A percentile compares a stretch with the other conserved stretches of the same genome.
Conservation (phyloP, 2,888 invertebrate species). For the Caenorhabditis uteleia region DNA sequence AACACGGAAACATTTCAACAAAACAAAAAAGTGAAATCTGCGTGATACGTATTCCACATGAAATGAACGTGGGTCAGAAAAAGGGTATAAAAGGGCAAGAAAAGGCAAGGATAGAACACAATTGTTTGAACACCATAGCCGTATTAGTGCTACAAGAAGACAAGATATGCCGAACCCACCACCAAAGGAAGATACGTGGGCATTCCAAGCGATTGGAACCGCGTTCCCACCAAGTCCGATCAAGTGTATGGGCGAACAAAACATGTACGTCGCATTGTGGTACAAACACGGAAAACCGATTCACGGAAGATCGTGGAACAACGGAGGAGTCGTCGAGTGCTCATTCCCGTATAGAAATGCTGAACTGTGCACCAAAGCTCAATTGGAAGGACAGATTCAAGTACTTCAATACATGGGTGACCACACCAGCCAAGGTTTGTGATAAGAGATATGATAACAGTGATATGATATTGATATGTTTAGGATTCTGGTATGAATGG, state of each 20-base stretch:
- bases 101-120: too few relatives aligned
- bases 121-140: too few relatives aligned
- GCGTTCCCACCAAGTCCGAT: constrained; percentile 50
- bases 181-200: constrained; percentile 34
- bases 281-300: constrained; percentile 61
- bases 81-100: too few relatives aligned
- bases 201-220: constrained; percentile 47
- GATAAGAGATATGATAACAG: too few relatives aligned
- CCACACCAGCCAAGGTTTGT: constrained; percentile 46
- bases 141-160: neutral
- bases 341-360: constrained; percentile 59
- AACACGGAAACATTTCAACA: too few relatives aligned
- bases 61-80: too few relatives aligned
- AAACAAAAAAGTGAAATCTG: too few relatives aligned
- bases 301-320: constrained; percentile 60
- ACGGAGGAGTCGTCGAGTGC: constrained; percentile 62
- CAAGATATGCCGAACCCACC: constrained; percentile 18
- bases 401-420: constrained; percentile 65
- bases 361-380: constrained; percentile 53
- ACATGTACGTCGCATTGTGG: constrained; percentile 57
- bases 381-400: constrained; percentile 64
- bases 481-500: constrained; percentile 63
- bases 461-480: neutral
- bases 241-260: constrained; percentile 46
- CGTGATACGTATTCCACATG: too few relatives aligned